phyloP scores from a whole-genome alignment of 2,113 vertebrate genomes.

The Abramis brama region DNA sequence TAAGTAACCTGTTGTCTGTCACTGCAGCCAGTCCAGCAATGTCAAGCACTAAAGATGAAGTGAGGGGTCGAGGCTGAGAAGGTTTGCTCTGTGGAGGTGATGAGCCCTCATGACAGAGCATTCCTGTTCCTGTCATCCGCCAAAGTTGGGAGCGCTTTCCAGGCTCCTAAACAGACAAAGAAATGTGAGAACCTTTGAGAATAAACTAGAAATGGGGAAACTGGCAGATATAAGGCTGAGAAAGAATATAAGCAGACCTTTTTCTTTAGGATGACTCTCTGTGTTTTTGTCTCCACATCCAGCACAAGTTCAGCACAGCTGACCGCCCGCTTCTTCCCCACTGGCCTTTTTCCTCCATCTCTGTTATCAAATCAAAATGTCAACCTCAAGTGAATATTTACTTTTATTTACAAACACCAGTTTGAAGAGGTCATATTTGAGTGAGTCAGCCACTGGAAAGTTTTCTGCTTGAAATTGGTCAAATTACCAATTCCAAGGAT shows the following conservation, averaged over 20 bases:
- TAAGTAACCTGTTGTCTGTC: constrained; percentile 88
- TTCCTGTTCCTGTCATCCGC: constrained; percentile 87
- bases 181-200: not conserved
- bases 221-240: not conserved
- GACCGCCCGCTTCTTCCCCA: constrained; percentile 77
- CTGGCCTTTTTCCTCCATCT: constrained; percentile 77
- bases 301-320: constrained; percentile 89
- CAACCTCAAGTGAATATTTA: not conserved
- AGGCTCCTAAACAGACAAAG: constrained; percentile 80
- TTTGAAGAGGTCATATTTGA: not conserved
- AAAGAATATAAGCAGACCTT: constrained; percentile 79
- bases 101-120: constrained; percentile 96
- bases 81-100: constrained; percentile 91
- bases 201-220: not conserved
- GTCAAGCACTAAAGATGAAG: constrained; percentile 89
- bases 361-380: constrained; percentile 59
- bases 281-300: constrained; percentile 93
- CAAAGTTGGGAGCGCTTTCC: constrained; percentile 97
- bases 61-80: constrained; percentile 76
- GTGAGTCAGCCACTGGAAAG: not conserved
- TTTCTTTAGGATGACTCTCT: constrained; percentile 92
- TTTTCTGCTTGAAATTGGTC: not conserved
- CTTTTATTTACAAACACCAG: not conserved
- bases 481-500: not conserved
- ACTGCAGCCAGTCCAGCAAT: constrained; percentile 94